Percentiles rank a stretch among this genome's conserved stretches.
Evolutionary conservation across 2,888 invertebrate species (phyloP).

Genomic region (Geotrupes spiniger): DNA sequence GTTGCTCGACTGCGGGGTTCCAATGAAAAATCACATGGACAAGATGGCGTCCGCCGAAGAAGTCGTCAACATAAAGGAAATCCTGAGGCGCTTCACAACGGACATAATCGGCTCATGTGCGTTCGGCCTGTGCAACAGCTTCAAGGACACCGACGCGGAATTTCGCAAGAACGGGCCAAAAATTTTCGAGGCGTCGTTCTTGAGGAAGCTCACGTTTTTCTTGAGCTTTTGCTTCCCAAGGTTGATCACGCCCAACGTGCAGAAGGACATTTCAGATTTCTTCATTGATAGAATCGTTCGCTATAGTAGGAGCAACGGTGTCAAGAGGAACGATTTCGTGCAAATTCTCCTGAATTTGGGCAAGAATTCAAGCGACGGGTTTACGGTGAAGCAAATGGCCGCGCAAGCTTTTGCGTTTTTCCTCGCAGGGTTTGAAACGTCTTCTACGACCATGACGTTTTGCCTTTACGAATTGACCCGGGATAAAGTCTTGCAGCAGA

Average conservation of each 20-base stretch:
- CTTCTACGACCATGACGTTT: slow-evolving; percentile 45
- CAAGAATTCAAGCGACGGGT: slow-evolving; percentile 8
- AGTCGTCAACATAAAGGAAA: slow-evolving; percentile 12
- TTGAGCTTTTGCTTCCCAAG: slow-evolving; percentile 28
- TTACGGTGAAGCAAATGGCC: slow-evolving; percentile 26
- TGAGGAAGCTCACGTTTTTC: too few relatives aligned
- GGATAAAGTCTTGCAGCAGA: slow-evolving; percentile 47
- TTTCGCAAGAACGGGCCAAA: slow-evolving; percentile 11
- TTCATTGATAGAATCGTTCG: slow-evolving; percentile 36
- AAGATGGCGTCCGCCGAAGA: too few relatives aligned
- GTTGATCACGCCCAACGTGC: too few relatives aligned
- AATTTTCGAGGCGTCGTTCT: too few relatives aligned
- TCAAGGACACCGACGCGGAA: slow-evolving; percentile 15
- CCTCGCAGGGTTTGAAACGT: slow-evolving; percentile 51
- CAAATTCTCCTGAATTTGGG: slow-evolving; percentile 38
- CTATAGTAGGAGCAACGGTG: slow-evolving; percentile 23
- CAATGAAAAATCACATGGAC: slow-evolving; percentile 2
- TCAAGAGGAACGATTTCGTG: slow-evolving; percentile 41
- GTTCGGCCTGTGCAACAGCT: slow-evolving; percentile 17
- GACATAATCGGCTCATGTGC: slow-evolving; percentile 17
- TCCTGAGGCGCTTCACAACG: slow-evolving; percentile 14
- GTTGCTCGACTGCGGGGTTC: slow-evolving; percentile 5
- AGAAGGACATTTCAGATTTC: slow-evolving; percentile 35
- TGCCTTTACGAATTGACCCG: slow-evolving; percentile 45
- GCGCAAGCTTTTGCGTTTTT: slow-evolving; percentile 48